phyloP scores from a whole-genome alignment of 2,113 vertebrate species.

The Phycodurus eques region DNA sequence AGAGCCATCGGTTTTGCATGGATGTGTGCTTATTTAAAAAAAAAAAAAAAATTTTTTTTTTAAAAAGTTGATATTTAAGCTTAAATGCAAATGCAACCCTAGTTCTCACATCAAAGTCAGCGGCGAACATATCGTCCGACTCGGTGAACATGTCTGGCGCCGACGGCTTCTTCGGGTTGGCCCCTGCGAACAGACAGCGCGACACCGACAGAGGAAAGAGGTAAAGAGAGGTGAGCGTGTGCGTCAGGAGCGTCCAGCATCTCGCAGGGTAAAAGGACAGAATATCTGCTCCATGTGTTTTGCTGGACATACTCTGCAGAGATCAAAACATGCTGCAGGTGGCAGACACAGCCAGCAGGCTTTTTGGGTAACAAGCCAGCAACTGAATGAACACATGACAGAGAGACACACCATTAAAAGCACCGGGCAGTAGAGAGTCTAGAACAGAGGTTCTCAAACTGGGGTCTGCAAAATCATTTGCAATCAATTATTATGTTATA shows the following conservation, averaged over 20 bases:
- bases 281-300: slow-evolving; percentile 56
- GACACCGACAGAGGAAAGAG: not conserved
- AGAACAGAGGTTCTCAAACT: not conserved
- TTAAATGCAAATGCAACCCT: not conserved
- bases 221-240: slow-evolving; percentile 10
- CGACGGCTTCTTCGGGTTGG: slow-evolving; percentile 88
- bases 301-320: slow-evolving; percentile 71
- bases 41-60: too few relatives aligned
- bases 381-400: slow-evolving; percentile 74
- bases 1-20: too few relatives aligned
- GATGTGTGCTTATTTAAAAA: too few relatives aligned
- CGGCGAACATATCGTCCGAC: slow-evolving; percentile 98
- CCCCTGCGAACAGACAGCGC: slow-evolving; percentile 71
- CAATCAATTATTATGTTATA: too few relatives aligned
- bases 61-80: too few relatives aligned
- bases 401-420: slow-evolving; percentile 34
- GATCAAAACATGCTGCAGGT: slow-evolving; percentile 69
- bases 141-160: slow-evolving; percentile 99
- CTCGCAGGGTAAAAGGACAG: slow-evolving; percentile 43
- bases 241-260: not conserved
- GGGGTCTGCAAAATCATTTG: too few relatives aligned
- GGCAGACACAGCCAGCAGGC: slow-evolving; percentile 64
- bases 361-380: slow-evolving; percentile 70
- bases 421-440: not conserved
- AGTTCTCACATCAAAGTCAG: slow-evolving; percentile 84